Conservation (phyloP, 2,888 invertebrate species). For the Melieria crassipennis region DNA sequence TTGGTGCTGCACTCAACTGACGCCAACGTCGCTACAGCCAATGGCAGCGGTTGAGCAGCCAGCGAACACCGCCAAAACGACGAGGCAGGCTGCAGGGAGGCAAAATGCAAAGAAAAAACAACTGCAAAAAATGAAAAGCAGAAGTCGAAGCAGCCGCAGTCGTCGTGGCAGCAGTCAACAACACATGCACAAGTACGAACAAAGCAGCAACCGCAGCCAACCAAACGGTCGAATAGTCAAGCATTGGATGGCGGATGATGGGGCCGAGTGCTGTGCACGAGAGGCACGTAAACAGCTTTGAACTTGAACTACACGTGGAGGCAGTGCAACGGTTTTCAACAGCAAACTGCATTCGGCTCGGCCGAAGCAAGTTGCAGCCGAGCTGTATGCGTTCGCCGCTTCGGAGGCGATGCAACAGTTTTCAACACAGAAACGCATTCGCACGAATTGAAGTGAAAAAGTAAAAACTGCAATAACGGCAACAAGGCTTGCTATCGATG, state of each 20-base stretch:
- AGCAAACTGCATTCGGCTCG: conserved; percentile 1
- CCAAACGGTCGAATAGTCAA: background rate
- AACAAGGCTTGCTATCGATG: no score
- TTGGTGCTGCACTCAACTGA: no score
- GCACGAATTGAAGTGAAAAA: conserved; percentile 25
- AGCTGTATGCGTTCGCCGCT: conserved; percentile 15
- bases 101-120: conserved; percentile 37
- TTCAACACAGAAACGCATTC: conserved; percentile 36
- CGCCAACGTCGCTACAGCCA: no score
- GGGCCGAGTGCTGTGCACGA: background rate
- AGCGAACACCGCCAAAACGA: no score
- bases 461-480: background rate
- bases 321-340: conserved; percentile 58
- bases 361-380: conserved; percentile 14
- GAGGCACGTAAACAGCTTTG: conserved; percentile 48
- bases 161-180: conserved; percentile 10
- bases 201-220: conserved; percentile 3
- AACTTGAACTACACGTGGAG: conserved; percentile 67
- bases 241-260: background rate
- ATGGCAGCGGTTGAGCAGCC: no score
- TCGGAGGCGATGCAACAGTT: conserved; percentile 40
- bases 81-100: no score
- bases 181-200: conserved; percentile 23
- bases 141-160: conserved; percentile 7
- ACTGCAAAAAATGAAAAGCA: conserved; percentile 10